Percentiles rank a stretch among this genome's conserved stretches.
phyloP scores from a whole-genome alignment of 2,113 vertebrate species.

The Microtus oregoni region DNA sequence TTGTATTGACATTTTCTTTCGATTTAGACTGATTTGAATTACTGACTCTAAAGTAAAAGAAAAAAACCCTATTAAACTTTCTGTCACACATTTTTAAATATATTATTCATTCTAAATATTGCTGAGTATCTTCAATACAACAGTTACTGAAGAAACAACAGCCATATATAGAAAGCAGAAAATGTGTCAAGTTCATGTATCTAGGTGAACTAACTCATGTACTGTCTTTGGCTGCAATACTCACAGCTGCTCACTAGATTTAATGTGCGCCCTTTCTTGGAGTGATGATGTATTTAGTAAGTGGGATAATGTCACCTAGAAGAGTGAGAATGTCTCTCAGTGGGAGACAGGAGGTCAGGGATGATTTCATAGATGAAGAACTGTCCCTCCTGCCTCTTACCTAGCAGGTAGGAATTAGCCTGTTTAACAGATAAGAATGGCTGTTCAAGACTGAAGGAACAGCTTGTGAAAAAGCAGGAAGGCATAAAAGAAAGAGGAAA shows the following conservation, averaged over 20 bases:
- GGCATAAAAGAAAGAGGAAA: conserved; percentile 56
- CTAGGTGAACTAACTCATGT: background rate
- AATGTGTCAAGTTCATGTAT: background rate
- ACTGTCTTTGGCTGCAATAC: background rate
- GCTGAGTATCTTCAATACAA: background rate
- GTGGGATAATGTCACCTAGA: background rate
- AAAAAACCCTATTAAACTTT: background rate
- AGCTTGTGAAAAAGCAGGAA: conserved; percentile 47
- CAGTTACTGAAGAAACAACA: too few relatives aligned
- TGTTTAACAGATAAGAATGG: conserved; percentile 57
- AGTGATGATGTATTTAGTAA: conserved; percentile 48
- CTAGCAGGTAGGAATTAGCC: conserved; percentile 39
- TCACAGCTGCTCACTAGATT: background rate
- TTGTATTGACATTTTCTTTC: background rate
- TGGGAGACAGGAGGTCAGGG: background rate
- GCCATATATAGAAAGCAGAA: background rate
- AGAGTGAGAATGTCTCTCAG: conserved; percentile 55
- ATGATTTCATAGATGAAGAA: conserved; percentile 45
- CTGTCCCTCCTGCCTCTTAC: conserved; percentile 15
- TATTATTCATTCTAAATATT: background rate
- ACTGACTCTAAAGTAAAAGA: background rate
- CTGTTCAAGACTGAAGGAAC: background rate
- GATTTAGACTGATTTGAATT: background rate
- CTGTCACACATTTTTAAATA: background rate
- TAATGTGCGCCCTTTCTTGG: conserved; percentile 13